A percentile compares a stretch with the other conserved stretches of the same genome.
Evolutionary conservation across 2,888 invertebrate genomes (phyloP).

Genomic region (Xestoiulus laeticollis): DNA sequence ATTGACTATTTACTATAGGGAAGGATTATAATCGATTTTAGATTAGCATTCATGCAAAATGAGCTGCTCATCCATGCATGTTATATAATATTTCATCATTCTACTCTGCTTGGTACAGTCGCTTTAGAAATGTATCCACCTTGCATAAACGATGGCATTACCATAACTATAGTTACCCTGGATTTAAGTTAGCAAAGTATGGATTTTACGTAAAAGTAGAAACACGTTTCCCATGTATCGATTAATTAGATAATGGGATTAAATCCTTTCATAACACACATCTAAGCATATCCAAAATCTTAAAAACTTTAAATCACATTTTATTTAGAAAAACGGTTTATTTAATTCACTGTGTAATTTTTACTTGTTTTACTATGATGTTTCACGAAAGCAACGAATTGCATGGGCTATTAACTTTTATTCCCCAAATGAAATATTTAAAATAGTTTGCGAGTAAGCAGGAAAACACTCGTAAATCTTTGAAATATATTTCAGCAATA

Average conservation of each 20-base stretch:
- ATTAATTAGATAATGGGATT: not conserved
- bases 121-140: not conserved
- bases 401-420: not conserved
- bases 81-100: not conserved
- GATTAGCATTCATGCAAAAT: not conserved
- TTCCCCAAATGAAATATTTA: not conserved
- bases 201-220: not conserved
- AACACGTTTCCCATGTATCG: not conserved
- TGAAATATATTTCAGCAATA: not conserved
- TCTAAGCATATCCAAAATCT: too few relatives aligned
- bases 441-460: not conserved
- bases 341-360: not conserved
- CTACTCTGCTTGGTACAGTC: not conserved
- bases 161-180: not conserved
- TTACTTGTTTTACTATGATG: not conserved
- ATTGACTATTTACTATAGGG: not conserved
- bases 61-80: not conserved
- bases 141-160: not conserved
- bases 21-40: constrained; percentile 6
- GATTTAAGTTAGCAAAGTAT: not conserved
- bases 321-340: not conserved
- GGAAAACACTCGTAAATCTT: not conserved
- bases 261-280: too few relatives aligned
- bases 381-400: not conserved
- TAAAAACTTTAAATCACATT: too few relatives aligned